Evolutionary conservation across 1,140 invertebrate genomes (phyloP), one percentile per base, ranked within the genome.

Genomic region (Ceratosolen solmsi): DNA sequence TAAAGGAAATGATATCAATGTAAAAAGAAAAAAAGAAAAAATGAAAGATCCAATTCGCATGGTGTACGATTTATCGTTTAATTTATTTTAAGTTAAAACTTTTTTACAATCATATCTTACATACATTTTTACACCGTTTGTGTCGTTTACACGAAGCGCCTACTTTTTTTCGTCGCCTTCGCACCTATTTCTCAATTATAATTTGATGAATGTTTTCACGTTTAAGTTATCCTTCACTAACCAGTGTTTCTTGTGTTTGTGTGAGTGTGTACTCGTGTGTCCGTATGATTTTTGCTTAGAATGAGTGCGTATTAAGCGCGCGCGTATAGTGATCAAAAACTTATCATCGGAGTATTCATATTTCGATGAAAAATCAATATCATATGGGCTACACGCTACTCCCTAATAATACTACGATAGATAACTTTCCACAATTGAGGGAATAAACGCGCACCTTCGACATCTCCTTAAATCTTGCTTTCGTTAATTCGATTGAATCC

Each of bases 51-150:
- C n/a, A n/a, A n/a, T n/a, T n/a, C n/a, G n/a, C 60, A 79, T 86
- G 84, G 51, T 86, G 84, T 86, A 87, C 88, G 85, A 90, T 90
- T 89, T 91, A 90, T 91, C 87, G 88, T 91, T 91, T 92, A 92
- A 91, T 92, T 91, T 92, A 92, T 91, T 91, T 91, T 91, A 91
- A 91, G 87, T 91, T 91, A 91, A 91, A 92, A 91, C 87, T 89
- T 90, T 92, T 92, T 90, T 92, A 92, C 91, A 92, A 92, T 90
- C 87, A 88, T 91, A 92, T 92, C 86, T 90, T 92, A 92, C 91
- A 92, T 89, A 88, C 88, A 82, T 91, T 90, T 92, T 88, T 90
- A 92, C 88, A 90, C 87, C 86, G 86, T 82, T 85, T 83, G 74
- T 81, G 70, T 65, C 22, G 70, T 49, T 58, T 51, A 70, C 79